These are phyloP conservation scores for Heteronetta atricapilla DNA, from an alignment of 2,113 vertebrate species.

Conservation along the genomic window DNA sequence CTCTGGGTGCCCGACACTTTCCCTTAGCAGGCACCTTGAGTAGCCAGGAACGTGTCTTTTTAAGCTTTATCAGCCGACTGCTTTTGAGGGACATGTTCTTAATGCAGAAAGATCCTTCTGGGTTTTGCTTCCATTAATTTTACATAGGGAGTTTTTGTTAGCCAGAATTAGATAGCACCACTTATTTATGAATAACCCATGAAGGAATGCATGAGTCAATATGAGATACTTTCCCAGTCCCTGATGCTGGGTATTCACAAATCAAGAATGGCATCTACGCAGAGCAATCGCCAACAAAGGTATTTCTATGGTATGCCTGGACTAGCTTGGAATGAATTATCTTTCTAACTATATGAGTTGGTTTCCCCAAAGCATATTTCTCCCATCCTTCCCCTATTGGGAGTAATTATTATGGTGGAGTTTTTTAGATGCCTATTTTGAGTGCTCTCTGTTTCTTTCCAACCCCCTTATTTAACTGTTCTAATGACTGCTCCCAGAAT, in stretches of 20 bases:
- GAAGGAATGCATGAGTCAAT: conserved; percentile 37
- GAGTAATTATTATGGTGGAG: neutral
- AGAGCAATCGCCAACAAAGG: neutral
- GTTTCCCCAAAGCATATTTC: neutral
- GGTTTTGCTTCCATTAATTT: conserved; percentile 52
- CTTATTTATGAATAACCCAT: conserved; percentile 53
- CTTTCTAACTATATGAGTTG: neutral
- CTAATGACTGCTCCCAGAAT: neutral
- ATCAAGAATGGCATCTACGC: conserved; percentile 10
- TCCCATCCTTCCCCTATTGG: neutral
- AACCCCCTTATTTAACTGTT: neutral
- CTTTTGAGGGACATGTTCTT: neutral
- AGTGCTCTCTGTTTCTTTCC: neutral
- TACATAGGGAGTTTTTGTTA: conserved; percentile 18
- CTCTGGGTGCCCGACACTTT: neutral
- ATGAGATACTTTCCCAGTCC: neutral
- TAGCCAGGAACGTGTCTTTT: neutral
- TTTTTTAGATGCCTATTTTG: neutral
- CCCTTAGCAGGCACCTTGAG: neutral
- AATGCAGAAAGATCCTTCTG: neutral
- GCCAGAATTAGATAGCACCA: neutral
- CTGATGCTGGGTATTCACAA: conserved; percentile 21
- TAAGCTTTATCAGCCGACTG: neutral
- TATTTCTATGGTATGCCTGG: neutral
- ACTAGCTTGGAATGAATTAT: conserved; percentile 6